A percentile compares a stretch with the other conserved stretches of the same genome.
Evolutionary conservation across 2,888 invertebrate genomes (phyloP).

Genomic region (Acronicta psi): DNA sequence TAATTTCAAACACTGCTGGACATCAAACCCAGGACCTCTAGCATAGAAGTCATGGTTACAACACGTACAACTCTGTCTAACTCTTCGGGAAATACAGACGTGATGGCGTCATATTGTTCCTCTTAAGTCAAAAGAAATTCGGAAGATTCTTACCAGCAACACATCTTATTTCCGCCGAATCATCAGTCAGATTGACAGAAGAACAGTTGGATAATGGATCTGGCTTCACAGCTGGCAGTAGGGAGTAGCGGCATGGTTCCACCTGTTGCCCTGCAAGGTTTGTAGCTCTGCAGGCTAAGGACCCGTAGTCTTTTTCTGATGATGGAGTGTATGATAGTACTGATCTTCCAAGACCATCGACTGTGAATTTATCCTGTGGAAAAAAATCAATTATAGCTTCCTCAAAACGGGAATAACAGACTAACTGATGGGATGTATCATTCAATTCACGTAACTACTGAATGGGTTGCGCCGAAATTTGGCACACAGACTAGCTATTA

Average conservation of each 20-base stretch:
- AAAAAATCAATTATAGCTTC: too few relatives aligned
- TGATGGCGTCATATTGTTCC: too few relatives aligned
- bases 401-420: too few relatives aligned
- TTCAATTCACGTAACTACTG: too few relatives aligned
- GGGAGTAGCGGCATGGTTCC: conserved; percentile 93
- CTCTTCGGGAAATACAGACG: too few relatives aligned
- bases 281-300: conserved; percentile 92
- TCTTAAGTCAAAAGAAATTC: background rate
- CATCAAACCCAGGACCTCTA: too few relatives aligned
- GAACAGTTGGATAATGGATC: conserved; percentile 94
- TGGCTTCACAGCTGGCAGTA: conserved; percentile 93
- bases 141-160: conserved; percentile 80
- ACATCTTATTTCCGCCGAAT: conserved; percentile 93
- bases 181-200: conserved; percentile 93
- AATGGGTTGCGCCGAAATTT: too few relatives aligned
- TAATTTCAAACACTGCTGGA: too few relatives aligned
- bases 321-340: conserved; percentile 93
- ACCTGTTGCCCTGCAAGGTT: conserved; percentile 92
- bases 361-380: conserved; percentile 87
- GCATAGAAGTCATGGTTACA: too few relatives aligned
- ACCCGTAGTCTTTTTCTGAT: conserved; percentile 93
- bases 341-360: conserved; percentile 88
- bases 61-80: too few relatives aligned
- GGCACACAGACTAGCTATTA: too few relatives aligned
- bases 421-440: too few relatives aligned